phyloP scores from a whole-genome alignment of 2,797 vertebrate species.

The Sebastes alutus region DNA sequence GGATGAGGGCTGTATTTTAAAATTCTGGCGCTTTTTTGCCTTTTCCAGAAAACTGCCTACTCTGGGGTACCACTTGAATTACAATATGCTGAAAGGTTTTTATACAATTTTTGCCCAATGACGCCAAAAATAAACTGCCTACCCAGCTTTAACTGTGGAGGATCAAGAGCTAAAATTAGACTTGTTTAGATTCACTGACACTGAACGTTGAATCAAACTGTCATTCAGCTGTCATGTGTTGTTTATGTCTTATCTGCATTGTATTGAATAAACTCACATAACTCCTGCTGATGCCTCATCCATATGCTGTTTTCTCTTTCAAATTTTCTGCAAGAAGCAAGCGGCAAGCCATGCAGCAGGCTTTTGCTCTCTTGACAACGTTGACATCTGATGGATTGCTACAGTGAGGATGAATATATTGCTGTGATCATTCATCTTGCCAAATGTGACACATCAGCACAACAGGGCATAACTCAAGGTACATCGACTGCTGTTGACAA shows the following conservation, averaged over 20 bases:
- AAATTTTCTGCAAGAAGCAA: conserved; percentile 2
- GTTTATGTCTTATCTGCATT: neutral
- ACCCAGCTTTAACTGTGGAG: neutral
- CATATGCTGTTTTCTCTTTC: neutral
- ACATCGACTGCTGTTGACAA: conserved; percentile 54
- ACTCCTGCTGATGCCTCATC: conserved; percentile 8
- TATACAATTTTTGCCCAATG: neutral
- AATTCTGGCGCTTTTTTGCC: neutral
- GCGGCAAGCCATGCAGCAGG: conserved; percentile 9
- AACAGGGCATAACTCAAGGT: conserved; percentile 76
- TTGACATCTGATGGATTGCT: conserved; percentile 77
- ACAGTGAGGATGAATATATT: conserved; percentile 75
- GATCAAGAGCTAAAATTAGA: neutral
- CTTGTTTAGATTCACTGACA: neutral
- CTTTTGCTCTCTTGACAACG: conserved; percentile 35
- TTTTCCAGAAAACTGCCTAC: neutral
- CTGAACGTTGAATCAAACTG: neutral
- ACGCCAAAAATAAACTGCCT: neutral
- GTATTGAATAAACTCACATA: conserved; percentile 1
- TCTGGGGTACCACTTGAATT: neutral
- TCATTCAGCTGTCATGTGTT: neutral
- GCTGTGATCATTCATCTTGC: conserved; percentile 80
- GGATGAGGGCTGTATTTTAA: neutral
- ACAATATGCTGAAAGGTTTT: neutral
- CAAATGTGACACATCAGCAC: conserved; percentile 74